Evolutionary conservation across 2,113 vertebrate species (phyloP), one percentile per base, ranked within the genome.

Genomic region (Seriola dumerili): DNA sequence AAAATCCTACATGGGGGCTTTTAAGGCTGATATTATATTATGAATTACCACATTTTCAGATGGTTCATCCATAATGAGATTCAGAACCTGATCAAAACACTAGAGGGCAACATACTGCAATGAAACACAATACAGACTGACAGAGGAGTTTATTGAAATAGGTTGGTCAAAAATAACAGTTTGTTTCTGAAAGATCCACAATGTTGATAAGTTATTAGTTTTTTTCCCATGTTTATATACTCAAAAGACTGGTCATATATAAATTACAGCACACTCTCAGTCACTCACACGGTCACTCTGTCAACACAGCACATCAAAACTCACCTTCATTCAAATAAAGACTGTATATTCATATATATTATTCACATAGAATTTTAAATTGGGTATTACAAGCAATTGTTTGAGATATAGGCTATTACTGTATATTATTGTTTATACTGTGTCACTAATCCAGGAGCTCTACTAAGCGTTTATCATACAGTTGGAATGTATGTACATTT

Each of bases 131-230:
- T 29, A 36, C 21, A 61, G 38, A 11, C n/a, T 83, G 42, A 58
- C 21, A 78, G 23, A 55, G 21, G 14, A 55, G 32, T 93, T 93
- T 80, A 88, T 82, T 91, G 21, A 89, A 77, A 80, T n/a, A 17
- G 3, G 23, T 58, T 25, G 8, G 12, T 29, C 16, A 71, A 25
- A 54, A 36, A 55, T 14, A 17, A 64, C n/a, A 78, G 1, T 16
- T 62, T 17, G 1, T 62, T 85, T 54, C 32, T 68, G 4, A 79
- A 78, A 77, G 21, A 46, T 23, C 9, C 42, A 72, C 68, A 85
- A 42, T 63, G 7, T 65, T 52, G 21, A 85, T 48, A 80, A 34
- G 55, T 72, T 1, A 32, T 76, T 52, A 7, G 44, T 16, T 48
- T 38, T 82, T 58, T 70, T 19, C 23, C 11, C 55, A 75, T 29